Conservation (phyloP, 2,113 vertebrate genomes). For the Campylorhamphus procurvoides region DNA sequence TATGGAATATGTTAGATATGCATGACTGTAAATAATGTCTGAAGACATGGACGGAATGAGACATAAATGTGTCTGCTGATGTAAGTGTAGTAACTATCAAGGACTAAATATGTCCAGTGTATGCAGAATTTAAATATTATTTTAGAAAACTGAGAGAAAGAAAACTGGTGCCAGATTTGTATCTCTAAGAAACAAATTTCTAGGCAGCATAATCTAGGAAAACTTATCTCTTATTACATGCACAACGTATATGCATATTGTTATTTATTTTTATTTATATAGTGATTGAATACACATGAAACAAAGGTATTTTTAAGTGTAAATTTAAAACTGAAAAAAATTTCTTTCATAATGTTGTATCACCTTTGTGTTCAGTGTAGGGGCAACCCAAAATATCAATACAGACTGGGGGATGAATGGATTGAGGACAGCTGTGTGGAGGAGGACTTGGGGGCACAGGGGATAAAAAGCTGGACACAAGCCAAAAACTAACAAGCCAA, state of each 20-base stretch:
- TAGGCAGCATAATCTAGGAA: not conserved
- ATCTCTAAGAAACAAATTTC: not conserved
- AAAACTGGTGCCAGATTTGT: not conserved
- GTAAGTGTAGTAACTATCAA: not conserved
- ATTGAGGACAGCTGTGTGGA: not conserved
- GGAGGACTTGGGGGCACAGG: not conserved
- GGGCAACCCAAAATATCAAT: not conserved
- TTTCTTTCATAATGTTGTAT: not conserved
- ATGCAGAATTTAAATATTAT: not conserved
- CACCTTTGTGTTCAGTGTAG: not conserved
- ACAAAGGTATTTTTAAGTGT: not conserved
- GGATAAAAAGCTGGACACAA: not conserved
- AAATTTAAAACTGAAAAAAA: not conserved
- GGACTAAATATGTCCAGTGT: not conserved
- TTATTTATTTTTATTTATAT: not conserved
- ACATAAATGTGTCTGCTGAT: not conserved
- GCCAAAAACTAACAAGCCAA: not conserved
- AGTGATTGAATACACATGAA: not conserved
- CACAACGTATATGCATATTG: not conserved
- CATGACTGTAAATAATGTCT: conserved; percentile 50
- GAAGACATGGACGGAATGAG: not conserved
- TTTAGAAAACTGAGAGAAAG: not conserved
- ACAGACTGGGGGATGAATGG: not conserved
- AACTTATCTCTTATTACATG: not conserved
- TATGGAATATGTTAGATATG: conserved; percentile 57